phyloP scores from a whole-genome alignment of 2,113 vertebrate genomes.

The Mirza zaza region DNA sequence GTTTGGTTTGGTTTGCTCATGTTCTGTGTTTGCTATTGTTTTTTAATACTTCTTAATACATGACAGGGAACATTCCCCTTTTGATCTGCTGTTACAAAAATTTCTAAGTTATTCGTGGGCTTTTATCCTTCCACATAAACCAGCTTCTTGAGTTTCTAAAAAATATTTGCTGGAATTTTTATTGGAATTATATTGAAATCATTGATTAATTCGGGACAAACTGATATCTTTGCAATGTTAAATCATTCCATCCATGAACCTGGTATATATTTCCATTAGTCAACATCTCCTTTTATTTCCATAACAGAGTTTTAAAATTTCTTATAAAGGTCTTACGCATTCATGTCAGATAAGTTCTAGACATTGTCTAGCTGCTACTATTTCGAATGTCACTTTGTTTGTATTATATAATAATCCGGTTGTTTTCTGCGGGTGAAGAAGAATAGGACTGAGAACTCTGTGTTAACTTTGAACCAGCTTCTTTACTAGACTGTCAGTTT shows the following conservation, averaged over 20 bases:
- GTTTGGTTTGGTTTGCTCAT: neutral
- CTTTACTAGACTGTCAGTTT: neutral
- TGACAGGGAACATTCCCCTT: no score
- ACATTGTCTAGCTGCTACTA: rapidly evolving
- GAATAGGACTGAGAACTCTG: neutral
- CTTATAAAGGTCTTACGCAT: neutral
- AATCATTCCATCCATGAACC: neutral
- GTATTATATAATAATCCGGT: rapidly evolving
- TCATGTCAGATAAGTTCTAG: neutral
- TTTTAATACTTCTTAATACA: no score
- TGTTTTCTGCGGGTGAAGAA: neutral
- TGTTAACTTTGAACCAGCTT: neutral
- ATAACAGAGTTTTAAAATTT: neutral
- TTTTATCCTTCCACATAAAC: neutral
- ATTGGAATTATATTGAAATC: neutral
- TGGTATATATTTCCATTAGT: neutral
- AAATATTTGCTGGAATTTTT: neutral
- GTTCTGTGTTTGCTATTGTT: neutral
- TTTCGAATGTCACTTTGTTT: neutral
- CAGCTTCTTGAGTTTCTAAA: neutral
- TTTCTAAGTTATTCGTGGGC: neutral
- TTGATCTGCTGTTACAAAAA: neutral
- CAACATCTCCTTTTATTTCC: neutral
- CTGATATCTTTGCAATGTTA: neutral
- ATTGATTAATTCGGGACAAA: neutral